Conservation (phyloP, 2,113 vertebrate species). For the Laticauda laticaudata region DNA sequence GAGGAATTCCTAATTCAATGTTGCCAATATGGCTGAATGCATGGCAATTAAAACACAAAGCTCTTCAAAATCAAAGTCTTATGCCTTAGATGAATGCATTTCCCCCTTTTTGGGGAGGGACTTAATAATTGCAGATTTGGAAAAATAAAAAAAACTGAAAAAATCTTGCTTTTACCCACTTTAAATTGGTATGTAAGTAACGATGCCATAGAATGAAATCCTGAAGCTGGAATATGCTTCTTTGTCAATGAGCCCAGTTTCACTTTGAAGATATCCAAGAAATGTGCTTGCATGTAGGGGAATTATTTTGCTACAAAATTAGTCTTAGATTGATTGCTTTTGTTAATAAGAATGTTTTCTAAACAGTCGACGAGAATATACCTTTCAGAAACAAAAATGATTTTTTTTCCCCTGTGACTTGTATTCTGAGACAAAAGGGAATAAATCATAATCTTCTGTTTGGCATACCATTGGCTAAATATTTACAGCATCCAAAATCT, state of each 20-base stretch:
- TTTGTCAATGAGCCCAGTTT: not conserved
- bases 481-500: not conserved
- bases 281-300: not conserved
- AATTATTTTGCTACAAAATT: not conserved
- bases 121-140: not conserved
- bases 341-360: not conserved
- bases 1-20: not conserved
- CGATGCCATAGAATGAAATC: not conserved
- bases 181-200: not conserved
- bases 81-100: not conserved
- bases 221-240: not conserved
- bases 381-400: not conserved
- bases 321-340: not conserved
- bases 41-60: not conserved
- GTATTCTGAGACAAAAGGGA: not conserved
- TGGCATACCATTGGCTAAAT: not conserved
- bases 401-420: fast-evolving
- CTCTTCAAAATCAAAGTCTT: not conserved
- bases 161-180: not conserved
- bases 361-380: not conserved
- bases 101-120: not conserved
- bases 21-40: not conserved
- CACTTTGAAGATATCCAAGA: not conserved
- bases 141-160: not conserved
- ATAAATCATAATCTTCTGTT: not conserved